Conservation (phyloP, 2,888 invertebrate genomes). For the Synanthedon myopaeformis region DNA sequence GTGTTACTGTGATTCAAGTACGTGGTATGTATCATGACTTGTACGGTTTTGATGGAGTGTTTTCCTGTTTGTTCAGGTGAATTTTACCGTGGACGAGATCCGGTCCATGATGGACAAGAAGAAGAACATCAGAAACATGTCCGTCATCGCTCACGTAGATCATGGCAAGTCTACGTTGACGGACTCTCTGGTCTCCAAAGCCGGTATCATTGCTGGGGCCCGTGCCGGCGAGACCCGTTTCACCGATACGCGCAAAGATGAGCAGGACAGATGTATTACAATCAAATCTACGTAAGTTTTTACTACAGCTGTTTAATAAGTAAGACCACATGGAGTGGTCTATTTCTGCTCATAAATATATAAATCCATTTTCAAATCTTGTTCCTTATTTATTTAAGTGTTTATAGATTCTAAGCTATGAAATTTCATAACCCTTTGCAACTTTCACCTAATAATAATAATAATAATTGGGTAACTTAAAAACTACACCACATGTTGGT, state of each 20-base stretch:
- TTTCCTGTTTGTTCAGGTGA: constrained; percentile 83
- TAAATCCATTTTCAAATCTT: too few relatives aligned
- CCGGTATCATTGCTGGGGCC: constrained; percentile 98
- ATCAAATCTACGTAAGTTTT: constrained; percentile 97
- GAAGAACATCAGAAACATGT: constrained; percentile 99
- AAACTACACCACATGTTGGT: too few relatives aligned
- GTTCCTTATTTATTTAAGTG: too few relatives aligned
- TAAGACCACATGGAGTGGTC: not conserved
- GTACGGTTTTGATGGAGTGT: constrained; percentile 6
- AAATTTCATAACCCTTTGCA: too few relatives aligned
- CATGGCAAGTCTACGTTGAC: constrained; percentile 99
- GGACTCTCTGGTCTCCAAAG: constrained; percentile 99
- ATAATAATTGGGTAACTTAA: too few relatives aligned
- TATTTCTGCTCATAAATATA: too few relatives aligned
- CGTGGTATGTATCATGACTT: not conserved
- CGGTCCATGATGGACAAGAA: constrained; percentile 99
- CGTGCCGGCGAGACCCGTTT: constrained; percentile 99
- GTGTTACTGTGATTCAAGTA: constrained; percentile 26
- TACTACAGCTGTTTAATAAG: not conserved
- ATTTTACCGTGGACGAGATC: constrained; percentile 99
- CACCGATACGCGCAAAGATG: constrained; percentile 99
- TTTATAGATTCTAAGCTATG: too few relatives aligned
- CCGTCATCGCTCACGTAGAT: constrained; percentile 99
- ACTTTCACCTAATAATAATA: too few relatives aligned
- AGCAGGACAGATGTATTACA: constrained; percentile 99